Conservation (phyloP, 2,113 vertebrate genomes). For the Gadus chalcogrammus region DNA sequence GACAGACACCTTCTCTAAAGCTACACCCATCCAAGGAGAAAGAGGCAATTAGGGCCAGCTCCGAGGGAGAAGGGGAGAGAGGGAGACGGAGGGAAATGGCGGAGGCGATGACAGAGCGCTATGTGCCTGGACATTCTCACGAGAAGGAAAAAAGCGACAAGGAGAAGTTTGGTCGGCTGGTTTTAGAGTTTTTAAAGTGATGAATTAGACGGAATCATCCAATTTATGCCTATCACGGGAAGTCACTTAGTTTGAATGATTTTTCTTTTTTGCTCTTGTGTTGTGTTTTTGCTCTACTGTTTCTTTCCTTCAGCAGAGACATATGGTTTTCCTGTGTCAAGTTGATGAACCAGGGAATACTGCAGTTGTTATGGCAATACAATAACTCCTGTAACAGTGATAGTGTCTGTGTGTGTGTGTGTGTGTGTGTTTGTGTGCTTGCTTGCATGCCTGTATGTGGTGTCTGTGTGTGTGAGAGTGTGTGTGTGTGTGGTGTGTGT, state of each 20-base stretch:
- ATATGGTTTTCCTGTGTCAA: slow-evolving; percentile 8
- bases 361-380: background rate
- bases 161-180: slow-evolving; percentile 16
- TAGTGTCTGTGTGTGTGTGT: no score
- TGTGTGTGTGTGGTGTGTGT: no score
- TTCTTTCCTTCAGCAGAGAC: background rate
- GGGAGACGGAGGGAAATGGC: slow-evolving; percentile 10
- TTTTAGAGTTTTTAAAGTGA: slow-evolving; percentile 10
- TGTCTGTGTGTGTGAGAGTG: no score
- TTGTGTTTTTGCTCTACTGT: slow-evolving; percentile 13
- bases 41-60: slow-evolving; percentile 48
- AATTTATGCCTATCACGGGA: slow-evolving; percentile 7
- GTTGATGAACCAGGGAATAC: slow-evolving; percentile 9
- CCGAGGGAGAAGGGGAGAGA: background rate
- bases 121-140: slow-evolving; percentile 34
- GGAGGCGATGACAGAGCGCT: slow-evolving; percentile 42
- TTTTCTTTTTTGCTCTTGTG: background rate
- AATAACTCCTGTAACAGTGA: slow-evolving; percentile 11
- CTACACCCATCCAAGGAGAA: slow-evolving; percentile 46
- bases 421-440: no score
- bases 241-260: slow-evolving; percentile 4
- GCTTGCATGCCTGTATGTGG: no score
- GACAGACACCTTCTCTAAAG: slow-evolving; percentile 46
- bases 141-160: slow-evolving; percentile 30
- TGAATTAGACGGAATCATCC: slow-evolving; percentile 12